phyloP scores from a whole-genome alignment of 2,888 invertebrate species.

The Parasteatoda lunata region DNA sequence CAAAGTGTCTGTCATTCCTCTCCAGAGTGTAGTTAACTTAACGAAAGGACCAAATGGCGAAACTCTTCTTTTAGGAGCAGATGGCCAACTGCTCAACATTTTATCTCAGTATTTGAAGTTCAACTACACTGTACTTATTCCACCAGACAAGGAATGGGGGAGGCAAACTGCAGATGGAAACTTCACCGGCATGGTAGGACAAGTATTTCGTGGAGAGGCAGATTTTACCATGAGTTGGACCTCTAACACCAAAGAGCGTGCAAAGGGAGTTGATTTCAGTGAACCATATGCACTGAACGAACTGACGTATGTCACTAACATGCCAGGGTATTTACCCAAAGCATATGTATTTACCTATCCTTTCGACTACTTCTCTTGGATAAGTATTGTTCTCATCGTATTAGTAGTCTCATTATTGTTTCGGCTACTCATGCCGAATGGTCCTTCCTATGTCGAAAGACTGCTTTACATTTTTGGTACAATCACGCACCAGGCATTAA shows the following conservation, averaged over 20 bases:
- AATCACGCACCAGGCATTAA: neutral
- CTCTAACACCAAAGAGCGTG: neutral
- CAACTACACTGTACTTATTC: neutral
- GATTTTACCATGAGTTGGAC: neutral
- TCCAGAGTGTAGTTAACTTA: neutral
- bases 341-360: neutral
- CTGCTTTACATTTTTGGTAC: neutral
- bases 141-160: conserved; percentile 18
- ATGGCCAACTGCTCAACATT: neutral
- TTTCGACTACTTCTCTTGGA: neutral
- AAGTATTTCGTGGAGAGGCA: neutral
- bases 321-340: neutral
- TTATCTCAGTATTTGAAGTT: neutral
- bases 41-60: neutral
- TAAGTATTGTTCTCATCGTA: neutral
- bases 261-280: neutral
- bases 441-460: neutral
- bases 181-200: conserved; percentile 23
- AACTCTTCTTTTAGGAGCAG: neutral
- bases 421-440: neutral
- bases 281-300: neutral
- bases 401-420: neutral
- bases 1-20: neutral
- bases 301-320: neutral
- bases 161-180: neutral